These are phyloP conservation scores for Cecropterus lyciades DNA, from an alignment of 1,140 invertebrate genomes.

Conservation along the genomic window DNA sequence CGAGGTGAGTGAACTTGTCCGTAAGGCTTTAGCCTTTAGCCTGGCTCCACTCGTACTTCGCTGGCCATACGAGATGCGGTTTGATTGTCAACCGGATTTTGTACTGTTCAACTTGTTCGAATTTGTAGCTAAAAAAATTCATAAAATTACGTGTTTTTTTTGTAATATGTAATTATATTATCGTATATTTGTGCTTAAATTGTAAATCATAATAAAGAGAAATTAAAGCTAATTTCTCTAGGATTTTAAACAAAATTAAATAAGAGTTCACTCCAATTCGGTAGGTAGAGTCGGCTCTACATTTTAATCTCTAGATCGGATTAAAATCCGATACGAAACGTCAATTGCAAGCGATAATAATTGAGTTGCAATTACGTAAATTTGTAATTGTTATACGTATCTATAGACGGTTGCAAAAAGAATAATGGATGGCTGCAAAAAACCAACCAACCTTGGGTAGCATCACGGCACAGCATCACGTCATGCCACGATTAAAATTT, in stretches of 20 bases:
- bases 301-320: background rate
- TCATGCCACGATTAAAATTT: conserved; percentile 12
- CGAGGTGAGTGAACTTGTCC: conserved; percentile 66
- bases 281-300: conserved; percentile 1
- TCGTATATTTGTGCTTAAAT: too few species aligned
- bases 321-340: background rate
- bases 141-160: too few species aligned
- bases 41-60: conserved; percentile 30
- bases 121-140: background rate
- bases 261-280: too few species aligned
- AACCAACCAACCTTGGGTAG: conserved; percentile 51
- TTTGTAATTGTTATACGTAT: background rate
- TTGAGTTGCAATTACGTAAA: conserved; percentile 5
- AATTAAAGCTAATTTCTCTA: too few species aligned
- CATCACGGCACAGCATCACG: conserved; percentile 23
- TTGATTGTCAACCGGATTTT: conserved; percentile 26
- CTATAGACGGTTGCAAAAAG: conserved; percentile 37
- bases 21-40: conserved; percentile 54
- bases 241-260: too few species aligned
- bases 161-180: too few species aligned
- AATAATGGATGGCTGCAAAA: conserved; percentile 47
- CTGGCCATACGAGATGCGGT: conserved; percentile 31
- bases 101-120: background rate
- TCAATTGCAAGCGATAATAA: conserved; percentile 2
- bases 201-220: too few species aligned